Evolutionary conservation across 2,113 vertebrate genomes (phyloP).

Genomic region (Indicator maculatus): DNA sequence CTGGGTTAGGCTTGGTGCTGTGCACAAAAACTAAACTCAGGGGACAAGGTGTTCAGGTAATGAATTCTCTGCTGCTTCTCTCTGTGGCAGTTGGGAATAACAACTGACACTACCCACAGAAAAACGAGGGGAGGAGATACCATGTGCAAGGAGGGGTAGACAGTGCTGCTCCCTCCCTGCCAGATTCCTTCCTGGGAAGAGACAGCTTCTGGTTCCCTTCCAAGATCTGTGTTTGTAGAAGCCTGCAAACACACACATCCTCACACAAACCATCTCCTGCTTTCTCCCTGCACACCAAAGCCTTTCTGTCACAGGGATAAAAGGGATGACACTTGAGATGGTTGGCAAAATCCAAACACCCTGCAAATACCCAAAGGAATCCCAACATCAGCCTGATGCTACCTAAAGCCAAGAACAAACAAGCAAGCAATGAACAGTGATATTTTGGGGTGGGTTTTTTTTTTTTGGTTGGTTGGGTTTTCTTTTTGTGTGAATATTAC

Average conservation of each 20-base stretch:
- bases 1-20: neutral
- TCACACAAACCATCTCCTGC: neutral
- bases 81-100: neutral
- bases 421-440: conserved; percentile 70
- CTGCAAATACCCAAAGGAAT: conserved; percentile 55
- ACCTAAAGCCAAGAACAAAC: conserved; percentile 70
- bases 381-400: conserved; percentile 44
- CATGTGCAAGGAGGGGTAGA: neutral
- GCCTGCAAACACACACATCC: neutral
- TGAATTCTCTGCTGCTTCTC: neutral
- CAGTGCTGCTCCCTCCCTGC: neutral
- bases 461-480: neutral
- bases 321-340: conserved; percentile 9
- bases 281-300: conserved; percentile 8
- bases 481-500: conserved; percentile 65
- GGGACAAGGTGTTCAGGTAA: neutral
- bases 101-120: neutral
- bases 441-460: conserved; percentile 22
- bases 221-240: neutral
- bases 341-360: conserved; percentile 52
- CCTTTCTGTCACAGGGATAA: neutral
- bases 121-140: neutral
- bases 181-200: neutral
- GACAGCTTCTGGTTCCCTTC: neutral
- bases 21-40: neutral